phyloP scores from a whole-genome alignment of 2,888 invertebrate genomes.

The Eupeodes latifasciatus region DNA sequence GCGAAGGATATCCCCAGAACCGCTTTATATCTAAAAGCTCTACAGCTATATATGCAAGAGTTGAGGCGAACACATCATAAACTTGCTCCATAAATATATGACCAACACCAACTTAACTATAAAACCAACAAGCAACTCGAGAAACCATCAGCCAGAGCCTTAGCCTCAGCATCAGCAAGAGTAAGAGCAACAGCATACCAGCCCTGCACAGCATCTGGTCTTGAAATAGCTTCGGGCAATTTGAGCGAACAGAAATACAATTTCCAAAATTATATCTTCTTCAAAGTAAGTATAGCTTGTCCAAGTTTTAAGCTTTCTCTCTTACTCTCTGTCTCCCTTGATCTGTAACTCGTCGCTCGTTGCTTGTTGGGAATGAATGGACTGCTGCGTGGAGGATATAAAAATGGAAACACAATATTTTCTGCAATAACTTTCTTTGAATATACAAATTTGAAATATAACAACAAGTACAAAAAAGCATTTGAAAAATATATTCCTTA shows the following conservation, averaged over 20 bases:
- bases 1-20: conserved; percentile 12
- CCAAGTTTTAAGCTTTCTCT: conserved; percentile 5
- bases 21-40: too few species aligned
- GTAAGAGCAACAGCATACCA: neutral
- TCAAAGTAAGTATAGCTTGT: conserved; percentile 20
- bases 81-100: conserved; percentile 16
- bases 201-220: neutral
- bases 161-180: too few species aligned
- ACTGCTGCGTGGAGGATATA: conserved; percentile 6
- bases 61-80: neutral
- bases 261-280: conserved; percentile 16
- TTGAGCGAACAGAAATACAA: conserved; percentile 22
- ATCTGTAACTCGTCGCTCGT: neutral
- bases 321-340: neutral
- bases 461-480: too few species aligned
- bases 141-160: neutral
- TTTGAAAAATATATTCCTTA: neutral
- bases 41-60: neutral
- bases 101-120: conserved; percentile 2
- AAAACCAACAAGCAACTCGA: neutral
- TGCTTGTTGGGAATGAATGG: neutral
- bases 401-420: conserved; percentile 26
- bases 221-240: neutral
- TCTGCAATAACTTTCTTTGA: conserved; percentile 26
- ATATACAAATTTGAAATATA: neutral